A percentile compares a stretch with the other conserved stretches of the same genome.
Evolutionary conservation across 1,140 invertebrate genomes (phyloP).

Genomic region (Drosophila bocqueti): DNA sequence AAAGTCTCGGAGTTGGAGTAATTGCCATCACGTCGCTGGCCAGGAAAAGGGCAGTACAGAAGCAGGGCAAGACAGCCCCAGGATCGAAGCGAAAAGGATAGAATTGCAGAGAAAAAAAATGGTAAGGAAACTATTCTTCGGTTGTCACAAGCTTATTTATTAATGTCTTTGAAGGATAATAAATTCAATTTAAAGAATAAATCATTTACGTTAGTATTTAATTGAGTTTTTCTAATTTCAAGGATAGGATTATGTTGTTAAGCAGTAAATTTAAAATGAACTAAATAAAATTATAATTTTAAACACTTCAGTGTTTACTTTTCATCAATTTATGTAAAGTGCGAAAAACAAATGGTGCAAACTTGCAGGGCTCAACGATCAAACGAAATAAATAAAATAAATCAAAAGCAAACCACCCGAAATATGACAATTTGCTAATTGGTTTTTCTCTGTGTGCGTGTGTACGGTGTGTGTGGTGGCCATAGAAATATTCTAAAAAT

Average conservation of each 20-base stretch:
- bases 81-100: conserved; percentile 19
- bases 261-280: too few species aligned
- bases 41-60: conserved; percentile 29
- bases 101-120: conserved; percentile 20
- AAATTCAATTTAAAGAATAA: too few species aligned
- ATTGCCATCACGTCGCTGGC: conserved; percentile 64
- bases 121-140: background rate
- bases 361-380: background rate
- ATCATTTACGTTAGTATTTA: too few species aligned
- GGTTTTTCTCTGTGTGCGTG: conserved; percentile 8
- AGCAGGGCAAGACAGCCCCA: conserved; percentile 40
- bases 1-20: conserved; percentile 57
- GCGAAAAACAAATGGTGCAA: background rate
- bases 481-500: conserved; percentile 78
- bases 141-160: too few species aligned
- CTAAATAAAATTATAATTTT: too few species aligned
- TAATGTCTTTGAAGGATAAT: too few species aligned
- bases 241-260: too few species aligned
- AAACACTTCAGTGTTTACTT: background rate
- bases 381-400: conserved; percentile 1
- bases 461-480: conserved; percentile 4
- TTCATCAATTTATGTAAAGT: background rate
- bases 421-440: conserved; percentile 11
- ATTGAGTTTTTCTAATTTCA: too few species aligned
- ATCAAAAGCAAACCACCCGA: background rate